phyloP scores from a whole-genome alignment of 2,113 vertebrate species.

The Bettongia penicillata region DNA sequence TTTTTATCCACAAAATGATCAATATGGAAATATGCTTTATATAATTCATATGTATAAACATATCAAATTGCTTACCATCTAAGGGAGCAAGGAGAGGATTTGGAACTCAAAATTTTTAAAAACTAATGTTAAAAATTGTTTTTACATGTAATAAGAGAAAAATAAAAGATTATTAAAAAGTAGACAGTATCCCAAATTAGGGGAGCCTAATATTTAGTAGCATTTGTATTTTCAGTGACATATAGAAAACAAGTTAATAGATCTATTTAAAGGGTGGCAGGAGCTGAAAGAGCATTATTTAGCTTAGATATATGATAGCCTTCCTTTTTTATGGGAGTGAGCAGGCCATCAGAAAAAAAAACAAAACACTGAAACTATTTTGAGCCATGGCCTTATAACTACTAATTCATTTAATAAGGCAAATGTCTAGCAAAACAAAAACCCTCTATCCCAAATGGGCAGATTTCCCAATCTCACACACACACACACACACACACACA shows the following conservation, averaged over 20 bases:
- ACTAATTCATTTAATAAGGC: conserved; percentile 34
- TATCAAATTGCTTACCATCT: too few relatives aligned
- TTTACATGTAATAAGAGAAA: background rate
- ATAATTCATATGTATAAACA: too few relatives aligned
- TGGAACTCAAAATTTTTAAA: too few relatives aligned
- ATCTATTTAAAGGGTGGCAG: conserved; percentile 21
- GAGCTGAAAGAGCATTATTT: background rate
- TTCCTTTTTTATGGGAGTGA: conserved; percentile 34
- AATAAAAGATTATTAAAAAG: background rate
- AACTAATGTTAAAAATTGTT: conserved; percentile 14
- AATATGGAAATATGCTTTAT: too few relatives aligned
- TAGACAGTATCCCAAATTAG: conserved; percentile 11
- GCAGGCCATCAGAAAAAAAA: conserved; percentile 35
- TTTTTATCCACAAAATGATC: too few relatives aligned
- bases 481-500: conserved; percentile 16
- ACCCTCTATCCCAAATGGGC: background rate
- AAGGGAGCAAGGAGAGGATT: too few relatives aligned
- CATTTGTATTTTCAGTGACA: conserved; percentile 17
- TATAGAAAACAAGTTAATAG: conserved; percentile 1
- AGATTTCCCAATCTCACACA: conserved; percentile 12
- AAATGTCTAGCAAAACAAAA: conserved; percentile 8
- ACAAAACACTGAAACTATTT: conserved; percentile 40
- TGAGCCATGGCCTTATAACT: background rate
- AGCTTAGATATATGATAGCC: conserved; percentile 27
- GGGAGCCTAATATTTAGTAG: background rate